Percentiles rank a stretch among this genome's conserved stretches.
Conservation (phyloP, 2,797 vertebrate genomes). For the Lutra lutra region DNA sequence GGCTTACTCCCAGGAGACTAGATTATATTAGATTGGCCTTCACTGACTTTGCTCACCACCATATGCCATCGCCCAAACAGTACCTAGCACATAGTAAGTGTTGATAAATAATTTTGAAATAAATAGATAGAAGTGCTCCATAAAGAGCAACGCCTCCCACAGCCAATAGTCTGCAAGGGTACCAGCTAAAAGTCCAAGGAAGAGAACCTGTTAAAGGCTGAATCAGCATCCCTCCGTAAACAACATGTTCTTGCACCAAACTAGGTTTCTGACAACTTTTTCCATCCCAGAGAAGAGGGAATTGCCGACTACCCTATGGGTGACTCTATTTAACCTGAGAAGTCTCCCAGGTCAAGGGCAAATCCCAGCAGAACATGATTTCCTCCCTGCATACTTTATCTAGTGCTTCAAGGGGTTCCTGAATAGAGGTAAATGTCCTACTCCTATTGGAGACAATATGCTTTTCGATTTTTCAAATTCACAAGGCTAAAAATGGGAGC, state of each 20-base stretch:
- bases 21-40: background rate
- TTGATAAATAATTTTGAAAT: constrained; percentile 8
- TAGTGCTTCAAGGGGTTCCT: background rate
- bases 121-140: background rate
- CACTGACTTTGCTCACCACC: background rate
- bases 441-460: background rate
- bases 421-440: background rate
- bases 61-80: background rate
- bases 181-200: background rate
- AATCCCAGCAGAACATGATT: constrained; percentile 43
- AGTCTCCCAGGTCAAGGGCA: constrained; percentile 16
- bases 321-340: constrained; percentile 8
- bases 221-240: constrained; percentile 20
- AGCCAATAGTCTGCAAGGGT: background rate
- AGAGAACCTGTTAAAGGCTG: constrained; percentile 3
- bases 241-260: background rate
- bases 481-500: background rate
- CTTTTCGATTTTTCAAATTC: constrained; percentile 6
- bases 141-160: background rate
- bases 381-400: constrained; percentile 30
- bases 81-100: background rate
- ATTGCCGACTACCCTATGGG: background rate
- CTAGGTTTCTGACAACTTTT: constrained; percentile 34
- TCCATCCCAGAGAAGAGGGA: background rate
- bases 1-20: background rate